A percentile compares a stretch with the other conserved stretches of the same genome.
phyloP scores from a whole-genome alignment of 2,888 invertebrate genomes.

The Junonia oenone region DNA sequence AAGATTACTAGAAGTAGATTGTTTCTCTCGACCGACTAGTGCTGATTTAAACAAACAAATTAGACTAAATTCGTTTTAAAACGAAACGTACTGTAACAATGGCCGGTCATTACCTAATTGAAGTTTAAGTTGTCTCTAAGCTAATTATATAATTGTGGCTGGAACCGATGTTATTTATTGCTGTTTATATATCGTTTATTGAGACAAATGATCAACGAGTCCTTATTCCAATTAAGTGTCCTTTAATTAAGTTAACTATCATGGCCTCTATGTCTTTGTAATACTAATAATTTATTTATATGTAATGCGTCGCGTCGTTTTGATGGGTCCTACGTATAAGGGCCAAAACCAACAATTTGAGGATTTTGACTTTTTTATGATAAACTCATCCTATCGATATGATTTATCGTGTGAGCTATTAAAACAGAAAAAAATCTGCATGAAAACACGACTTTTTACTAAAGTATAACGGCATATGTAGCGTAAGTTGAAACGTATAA shows the following conservation, averaged over 20 bases:
- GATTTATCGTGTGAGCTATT: too few species aligned
- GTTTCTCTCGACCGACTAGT: not conserved
- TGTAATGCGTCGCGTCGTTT: too few species aligned
- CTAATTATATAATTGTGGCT: conserved; percentile 14
- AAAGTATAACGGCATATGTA: too few species aligned
- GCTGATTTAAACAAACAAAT: not conserved
- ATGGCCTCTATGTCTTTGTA: not conserved
- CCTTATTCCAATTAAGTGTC: not conserved
- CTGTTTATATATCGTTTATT: conserved; percentile 6
- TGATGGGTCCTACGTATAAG: too few species aligned
- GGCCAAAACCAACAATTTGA: too few species aligned
- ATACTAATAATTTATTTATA: too few species aligned
- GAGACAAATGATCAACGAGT: conserved; percentile 1
- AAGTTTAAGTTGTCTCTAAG: conserved; percentile 3
- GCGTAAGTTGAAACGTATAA: too few species aligned
- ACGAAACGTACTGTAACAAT: conserved; percentile 9
- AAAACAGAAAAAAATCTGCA: too few species aligned
- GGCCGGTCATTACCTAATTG: conserved; percentile 17
- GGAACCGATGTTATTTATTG: conserved; percentile 5
- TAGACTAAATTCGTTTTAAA: not conserved
- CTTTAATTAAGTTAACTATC: not conserved
- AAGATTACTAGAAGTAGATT: too few species aligned
- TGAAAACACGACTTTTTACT: too few species aligned
- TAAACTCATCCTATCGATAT: too few species aligned
- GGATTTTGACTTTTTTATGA: too few species aligned